Evolutionary conservation across 2,113 vertebrate species (phyloP).

Genomic region (Trinectes maculatus): DNA sequence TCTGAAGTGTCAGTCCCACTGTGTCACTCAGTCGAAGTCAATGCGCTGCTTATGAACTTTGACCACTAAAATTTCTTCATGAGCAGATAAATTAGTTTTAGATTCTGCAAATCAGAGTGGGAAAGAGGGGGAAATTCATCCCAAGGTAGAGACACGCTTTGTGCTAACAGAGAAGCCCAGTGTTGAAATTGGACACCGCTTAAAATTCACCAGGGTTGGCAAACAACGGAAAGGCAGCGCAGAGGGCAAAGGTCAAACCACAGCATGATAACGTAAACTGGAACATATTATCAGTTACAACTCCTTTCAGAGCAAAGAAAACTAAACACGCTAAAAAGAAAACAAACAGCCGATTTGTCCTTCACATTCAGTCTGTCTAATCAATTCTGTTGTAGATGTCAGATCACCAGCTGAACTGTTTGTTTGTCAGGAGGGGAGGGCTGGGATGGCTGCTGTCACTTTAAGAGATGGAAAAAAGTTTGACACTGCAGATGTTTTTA

Average conservation of each 20-base stretch:
- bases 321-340: background rate
- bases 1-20: constrained; percentile 3
- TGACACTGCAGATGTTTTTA: constrained; percentile 72
- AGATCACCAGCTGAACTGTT: too few species aligned
- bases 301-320: background rate
- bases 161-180: background rate
- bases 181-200: background rate
- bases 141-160: too few species aligned
- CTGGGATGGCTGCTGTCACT: constrained; percentile 85
- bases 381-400: background rate
- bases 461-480: constrained; percentile 78
- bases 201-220: background rate
- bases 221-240: background rate
- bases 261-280: background rate
- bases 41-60: background rate
- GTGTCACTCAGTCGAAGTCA: background rate
- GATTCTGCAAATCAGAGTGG: background rate
- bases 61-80: background rate
- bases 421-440: constrained; percentile 85
- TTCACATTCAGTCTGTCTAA: background rate
- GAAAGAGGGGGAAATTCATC: background rate
- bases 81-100: background rate
- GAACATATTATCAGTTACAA: background rate
- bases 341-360: too few species aligned
- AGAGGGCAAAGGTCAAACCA: constrained; percentile 3